These are phyloP conservation scores for Podarcis cretensis DNA, from an alignment of 2,113 vertebrate species.

Conservation along the genomic window DNA sequence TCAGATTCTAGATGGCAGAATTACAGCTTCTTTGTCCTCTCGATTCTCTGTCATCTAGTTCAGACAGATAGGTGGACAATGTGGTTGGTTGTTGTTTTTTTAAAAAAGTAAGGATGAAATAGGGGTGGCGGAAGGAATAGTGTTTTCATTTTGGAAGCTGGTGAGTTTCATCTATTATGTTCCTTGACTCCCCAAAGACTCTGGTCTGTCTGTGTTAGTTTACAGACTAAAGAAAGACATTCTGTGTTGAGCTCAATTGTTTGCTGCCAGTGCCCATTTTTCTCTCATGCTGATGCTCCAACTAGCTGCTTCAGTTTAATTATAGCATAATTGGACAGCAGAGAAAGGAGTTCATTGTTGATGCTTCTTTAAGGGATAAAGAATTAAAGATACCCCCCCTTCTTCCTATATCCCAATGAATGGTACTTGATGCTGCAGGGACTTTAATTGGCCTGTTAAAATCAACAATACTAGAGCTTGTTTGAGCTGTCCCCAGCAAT, in stretches of 20 bases:
- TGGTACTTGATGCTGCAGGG: not conserved
- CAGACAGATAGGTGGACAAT: conserved; percentile 9
- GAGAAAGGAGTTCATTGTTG: conserved; percentile 64
- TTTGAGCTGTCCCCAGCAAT: not conserved
- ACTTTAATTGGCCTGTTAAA: conserved; percentile 53
- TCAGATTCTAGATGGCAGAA: conserved; percentile 17
- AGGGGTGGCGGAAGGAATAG: rapidly evolving
- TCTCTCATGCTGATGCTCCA: conserved; percentile 42
- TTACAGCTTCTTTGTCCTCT: not conserved
- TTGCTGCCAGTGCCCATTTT: conserved; percentile 43
- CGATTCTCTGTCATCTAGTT: not conserved
- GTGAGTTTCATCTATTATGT: conserved; percentile 15
- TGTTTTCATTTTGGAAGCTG: not conserved
- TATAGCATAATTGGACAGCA: conserved; percentile 69
- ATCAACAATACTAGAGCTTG: not conserved
- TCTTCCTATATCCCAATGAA: conserved; percentile 26
- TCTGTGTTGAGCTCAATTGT: conserved; percentile 52
- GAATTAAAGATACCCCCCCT: conserved; percentile 12
- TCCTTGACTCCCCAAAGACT: conserved; percentile 21
- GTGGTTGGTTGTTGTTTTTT: not conserved
- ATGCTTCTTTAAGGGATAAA: conserved; percentile 47
- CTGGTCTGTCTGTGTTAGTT: conserved; percentile 3
- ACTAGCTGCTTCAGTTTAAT: conserved; percentile 70
- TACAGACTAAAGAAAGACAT: conserved; percentile 35
- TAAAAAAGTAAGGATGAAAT: not conserved